Evolutionary conservation across 2,113 vertebrate species (phyloP), one percentile per base, ranked within the genome.

Genomic region (Forbesichthys agassizii): DNA sequence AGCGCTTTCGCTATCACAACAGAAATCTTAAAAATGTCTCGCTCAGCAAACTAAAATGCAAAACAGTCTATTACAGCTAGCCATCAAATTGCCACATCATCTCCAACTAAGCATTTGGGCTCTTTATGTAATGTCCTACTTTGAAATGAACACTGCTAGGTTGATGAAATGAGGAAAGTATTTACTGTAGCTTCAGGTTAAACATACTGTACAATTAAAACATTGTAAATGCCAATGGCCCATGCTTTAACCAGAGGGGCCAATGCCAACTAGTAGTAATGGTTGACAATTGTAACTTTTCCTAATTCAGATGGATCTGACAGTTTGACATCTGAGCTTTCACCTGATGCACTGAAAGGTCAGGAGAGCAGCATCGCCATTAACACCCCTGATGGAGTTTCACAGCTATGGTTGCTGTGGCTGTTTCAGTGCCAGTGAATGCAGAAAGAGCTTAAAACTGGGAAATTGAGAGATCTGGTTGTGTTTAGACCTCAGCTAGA

Each of bases 381-480:
- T 36, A 42, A 60, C 58, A 60, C 58, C 20, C n/a, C 62, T 64
- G 14, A 64, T 64, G 62, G 62, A 33, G 13, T 53, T 36, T 53
- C 62, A 60, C 58, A 60, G 36, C 27, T 2, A 12, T 14, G 27
- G 27, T 36, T 33, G 33, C 27, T 3, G 33, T 8, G 1, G 33
- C 36, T 60, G 12, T 60, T n/a, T 3, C 58, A 42, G 14, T 16
- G 8, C 51, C 9, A 5, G 4, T 52, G 51, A 54, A 33, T 11
- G 64, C 27, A 9, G 11, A 5, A 9, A 14, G 14, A 55, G 36
- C 4, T 16, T 16, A 13, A 54, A 54, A n/a, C 33, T 9, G 33
- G 33, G 13, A 42, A 27, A 27, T 36, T 46, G 12, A 42, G 59
- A 27, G 27, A 27, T 27, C 27, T 27, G 27, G 27, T 27, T 20